phyloP scores from a whole-genome alignment of 2,888 invertebrate species.

The Mythimna loreyi region DNA sequence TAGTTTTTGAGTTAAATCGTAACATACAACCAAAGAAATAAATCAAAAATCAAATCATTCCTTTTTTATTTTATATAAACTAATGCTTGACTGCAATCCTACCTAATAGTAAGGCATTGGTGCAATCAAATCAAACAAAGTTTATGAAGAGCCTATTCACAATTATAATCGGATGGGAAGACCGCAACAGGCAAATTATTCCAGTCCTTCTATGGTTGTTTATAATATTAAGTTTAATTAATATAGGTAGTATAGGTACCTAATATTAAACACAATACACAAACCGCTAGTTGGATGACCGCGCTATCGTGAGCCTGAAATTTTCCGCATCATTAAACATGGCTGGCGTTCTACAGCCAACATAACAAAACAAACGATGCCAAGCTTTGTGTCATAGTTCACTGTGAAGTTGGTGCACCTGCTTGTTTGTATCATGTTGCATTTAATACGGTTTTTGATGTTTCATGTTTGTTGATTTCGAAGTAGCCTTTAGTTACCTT shows the following conservation, averaged over 20 bases:
- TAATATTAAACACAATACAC: slow-evolving; percentile 78
- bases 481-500: not conserved
- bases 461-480: not conserved
- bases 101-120: too few relatives aligned
- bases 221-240: slow-evolving; percentile 21
- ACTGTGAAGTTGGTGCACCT: slow-evolving; percentile 68
- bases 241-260: slow-evolving; percentile 56
- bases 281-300: slow-evolving; percentile 76
- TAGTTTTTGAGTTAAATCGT: too few relatives aligned
- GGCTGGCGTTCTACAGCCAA: slow-evolving; percentile 62
- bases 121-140: too few relatives aligned
- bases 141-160: too few relatives aligned
- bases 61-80: too few relatives aligned
- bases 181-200: too few relatives aligned
- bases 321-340: slow-evolving; percentile 84
- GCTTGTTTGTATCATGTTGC: slow-evolving; percentile 46
- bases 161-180: too few relatives aligned
- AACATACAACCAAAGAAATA: too few relatives aligned
- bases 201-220: too few relatives aligned
- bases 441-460: slow-evolving; percentile 19
- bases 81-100: too few relatives aligned
- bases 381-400: slow-evolving; percentile 74
- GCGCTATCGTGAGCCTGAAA: slow-evolving; percentile 72
- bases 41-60: too few relatives aligned
- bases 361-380: slow-evolving; percentile 68